Conservation (phyloP, 2,797 vertebrate species). For the Bufotes viridis region DNA sequence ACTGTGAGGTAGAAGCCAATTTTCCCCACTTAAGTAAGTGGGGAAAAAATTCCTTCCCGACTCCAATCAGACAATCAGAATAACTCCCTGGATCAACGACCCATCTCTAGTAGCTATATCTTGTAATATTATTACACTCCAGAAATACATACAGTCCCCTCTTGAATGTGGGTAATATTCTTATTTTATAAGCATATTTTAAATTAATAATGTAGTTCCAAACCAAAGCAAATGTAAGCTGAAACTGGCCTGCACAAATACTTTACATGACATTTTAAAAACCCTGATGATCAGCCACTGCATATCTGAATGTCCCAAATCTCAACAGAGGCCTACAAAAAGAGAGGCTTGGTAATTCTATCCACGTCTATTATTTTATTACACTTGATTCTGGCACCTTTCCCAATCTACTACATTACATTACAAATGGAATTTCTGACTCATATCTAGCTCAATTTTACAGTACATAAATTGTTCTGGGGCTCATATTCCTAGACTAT, state of each 20-base stretch:
- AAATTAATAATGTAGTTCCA: background rate
- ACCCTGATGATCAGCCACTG: background rate
- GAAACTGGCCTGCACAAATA: background rate
- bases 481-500: conserved; percentile 28
- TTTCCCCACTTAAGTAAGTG: too few species aligned
- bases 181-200: background rate
- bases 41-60: too few species aligned
- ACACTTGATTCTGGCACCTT: conserved; percentile 36
- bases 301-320: conserved; percentile 14
- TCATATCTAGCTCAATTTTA: conserved; percentile 39
- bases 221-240: background rate
- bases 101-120: too few species aligned
- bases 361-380: conserved; percentile 28
- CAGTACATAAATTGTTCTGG: conserved; percentile 47
- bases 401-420: conserved; percentile 45
- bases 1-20: too few species aligned
- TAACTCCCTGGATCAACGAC: too few species aligned
- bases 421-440: conserved; percentile 45
- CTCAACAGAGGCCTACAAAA: background rate
- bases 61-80: too few species aligned
- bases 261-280: background rate
- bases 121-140: too few species aligned
- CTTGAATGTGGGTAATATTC: too few species aligned
- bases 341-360: conserved; percentile 24
- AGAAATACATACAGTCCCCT: too few species aligned